These are phyloP conservation scores for Chloroceryle aenea DNA, from an alignment of 2,113 vertebrate genomes.

Conservation along the genomic window DNA sequence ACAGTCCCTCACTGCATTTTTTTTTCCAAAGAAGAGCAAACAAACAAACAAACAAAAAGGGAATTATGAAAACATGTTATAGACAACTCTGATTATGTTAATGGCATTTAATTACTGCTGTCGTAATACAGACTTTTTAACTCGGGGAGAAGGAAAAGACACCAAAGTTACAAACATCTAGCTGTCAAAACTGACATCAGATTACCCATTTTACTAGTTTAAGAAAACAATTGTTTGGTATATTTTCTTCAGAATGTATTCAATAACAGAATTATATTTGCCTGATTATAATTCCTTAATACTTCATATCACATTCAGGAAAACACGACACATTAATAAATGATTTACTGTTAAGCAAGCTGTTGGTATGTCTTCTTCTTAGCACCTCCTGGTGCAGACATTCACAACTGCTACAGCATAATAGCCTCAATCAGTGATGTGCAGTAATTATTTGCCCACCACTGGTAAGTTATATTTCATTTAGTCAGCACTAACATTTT, in stretches of 20 bases:
- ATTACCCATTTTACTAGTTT: not conserved
- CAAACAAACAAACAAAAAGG: not conserved
- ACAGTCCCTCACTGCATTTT: not conserved
- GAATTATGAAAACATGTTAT: not conserved
- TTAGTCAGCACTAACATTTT: not conserved
- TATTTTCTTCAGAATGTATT: not conserved
- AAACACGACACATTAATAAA: not conserved
- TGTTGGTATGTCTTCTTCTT: not conserved
- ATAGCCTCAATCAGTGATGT: not conserved
- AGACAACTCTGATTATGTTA: not conserved
- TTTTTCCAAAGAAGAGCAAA: not conserved
- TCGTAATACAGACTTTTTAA: not conserved
- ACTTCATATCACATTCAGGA: not conserved
- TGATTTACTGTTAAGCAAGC: not conserved
- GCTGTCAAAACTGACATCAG: not conserved
- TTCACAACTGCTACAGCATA: not conserved
- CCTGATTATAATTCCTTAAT: not conserved
- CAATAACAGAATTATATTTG: not conserved
- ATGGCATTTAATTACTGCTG: not conserved
- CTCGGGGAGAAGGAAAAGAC: not conserved
- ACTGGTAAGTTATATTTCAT: not conserved
- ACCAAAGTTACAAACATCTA: not conserved
- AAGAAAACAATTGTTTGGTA: not conserved
- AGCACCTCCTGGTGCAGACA: not conserved
- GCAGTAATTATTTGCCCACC: not conserved